phyloP scores from a whole-genome alignment of 2,113 vertebrate genomes.

The Acanthochromis polyacanthus region DNA sequence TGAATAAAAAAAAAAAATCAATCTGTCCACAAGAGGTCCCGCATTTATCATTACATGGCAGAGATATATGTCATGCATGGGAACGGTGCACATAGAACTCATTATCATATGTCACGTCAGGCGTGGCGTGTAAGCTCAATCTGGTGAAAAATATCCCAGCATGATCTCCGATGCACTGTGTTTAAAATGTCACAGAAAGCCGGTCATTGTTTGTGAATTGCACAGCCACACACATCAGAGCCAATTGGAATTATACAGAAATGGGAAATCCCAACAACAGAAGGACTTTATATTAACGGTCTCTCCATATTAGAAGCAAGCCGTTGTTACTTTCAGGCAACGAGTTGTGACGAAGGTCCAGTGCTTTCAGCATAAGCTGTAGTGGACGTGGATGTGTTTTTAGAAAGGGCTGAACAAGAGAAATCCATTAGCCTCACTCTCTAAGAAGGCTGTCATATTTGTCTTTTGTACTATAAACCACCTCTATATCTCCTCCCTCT shows the following conservation, averaged over 20 bases:
- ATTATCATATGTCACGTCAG: slow-evolving; percentile 74
- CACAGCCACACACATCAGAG: neutral
- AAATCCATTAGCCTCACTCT: slow-evolving; percentile 69
- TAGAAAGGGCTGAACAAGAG: slow-evolving; percentile 60
- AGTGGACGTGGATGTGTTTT: slow-evolving; percentile 44
- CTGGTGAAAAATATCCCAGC: slow-evolving; percentile 37
- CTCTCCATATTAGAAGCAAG: slow-evolving; percentile 36
- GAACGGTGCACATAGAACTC: slow-evolving; percentile 65
- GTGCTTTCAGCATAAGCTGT: slow-evolving; percentile 36
- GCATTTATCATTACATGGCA: slow-evolving; percentile 73
- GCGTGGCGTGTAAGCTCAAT: slow-evolving; percentile 29
- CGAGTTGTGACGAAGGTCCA: slow-evolving; percentile 44
- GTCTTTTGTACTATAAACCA: slow-evolving; percentile 56
- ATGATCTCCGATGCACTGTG: slow-evolving; percentile 15
- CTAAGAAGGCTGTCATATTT: slow-evolving; percentile 51
- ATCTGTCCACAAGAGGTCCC: slow-evolving; percentile 43
- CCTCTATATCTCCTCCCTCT: slow-evolving; percentile 15
- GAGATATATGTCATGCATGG: slow-evolving; percentile 67
- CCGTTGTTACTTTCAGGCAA: slow-evolving; percentile 47
- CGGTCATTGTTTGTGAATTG: slow-evolving; percentile 7
- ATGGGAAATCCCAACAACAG: slow-evolving; percentile 40
- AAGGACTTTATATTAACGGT: slow-evolving; percentile 24
- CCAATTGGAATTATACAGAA: slow-evolving; percentile 23
- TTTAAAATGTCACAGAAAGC: slow-evolving; percentile 60
- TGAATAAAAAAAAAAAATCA: slow-evolving; percentile 66